These are phyloP conservation scores for Dione juno DNA, from an alignment of 2,888 invertebrate genomes.

Conservation along the genomic window DNA sequence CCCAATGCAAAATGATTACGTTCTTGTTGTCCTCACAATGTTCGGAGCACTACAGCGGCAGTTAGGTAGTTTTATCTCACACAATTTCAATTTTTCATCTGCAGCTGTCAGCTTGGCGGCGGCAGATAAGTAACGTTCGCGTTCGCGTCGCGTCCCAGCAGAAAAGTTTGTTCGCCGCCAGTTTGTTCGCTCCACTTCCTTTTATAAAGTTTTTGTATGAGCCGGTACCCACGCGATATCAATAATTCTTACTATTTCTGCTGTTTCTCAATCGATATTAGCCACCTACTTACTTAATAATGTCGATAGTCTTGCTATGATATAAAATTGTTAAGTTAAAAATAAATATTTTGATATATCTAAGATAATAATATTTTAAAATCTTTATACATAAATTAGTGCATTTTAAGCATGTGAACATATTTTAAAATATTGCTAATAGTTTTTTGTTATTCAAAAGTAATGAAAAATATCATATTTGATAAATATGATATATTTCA, in stretches of 20 bases:
- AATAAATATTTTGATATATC: too few species aligned
- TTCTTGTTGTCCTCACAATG: constrained; percentile 66
- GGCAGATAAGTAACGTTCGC: constrained; percentile 81
- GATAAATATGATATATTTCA: too few species aligned
- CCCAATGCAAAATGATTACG: constrained; percentile 53
- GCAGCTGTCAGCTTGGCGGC: constrained; percentile 80
- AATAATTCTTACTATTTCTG: constrained; percentile 72
- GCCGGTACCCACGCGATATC: constrained; percentile 60
- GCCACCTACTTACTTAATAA: constrained; percentile 12
- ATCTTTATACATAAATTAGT: too few species aligned
- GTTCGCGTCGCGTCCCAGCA: constrained; percentile 71
- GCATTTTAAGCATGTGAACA: too few species aligned
- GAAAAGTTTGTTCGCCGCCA: constrained; percentile 77
- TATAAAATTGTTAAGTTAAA: too few species aligned
- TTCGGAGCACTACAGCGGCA: constrained; percentile 71
- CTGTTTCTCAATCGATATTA: constrained; percentile 38
- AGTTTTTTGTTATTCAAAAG: too few species aligned
- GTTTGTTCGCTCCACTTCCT: constrained; percentile 81
- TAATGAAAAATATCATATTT: too few species aligned
- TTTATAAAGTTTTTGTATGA: constrained; percentile 81
- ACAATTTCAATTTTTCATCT: constrained; percentile 84
- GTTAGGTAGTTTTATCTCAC: constrained; percentile 83
- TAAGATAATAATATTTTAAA: too few species aligned
- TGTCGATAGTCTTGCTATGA: background rate
- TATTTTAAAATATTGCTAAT: too few species aligned